phyloP scores from a whole-genome alignment of 2,888 invertebrate species.

The Copidosoma aretas region DNA sequence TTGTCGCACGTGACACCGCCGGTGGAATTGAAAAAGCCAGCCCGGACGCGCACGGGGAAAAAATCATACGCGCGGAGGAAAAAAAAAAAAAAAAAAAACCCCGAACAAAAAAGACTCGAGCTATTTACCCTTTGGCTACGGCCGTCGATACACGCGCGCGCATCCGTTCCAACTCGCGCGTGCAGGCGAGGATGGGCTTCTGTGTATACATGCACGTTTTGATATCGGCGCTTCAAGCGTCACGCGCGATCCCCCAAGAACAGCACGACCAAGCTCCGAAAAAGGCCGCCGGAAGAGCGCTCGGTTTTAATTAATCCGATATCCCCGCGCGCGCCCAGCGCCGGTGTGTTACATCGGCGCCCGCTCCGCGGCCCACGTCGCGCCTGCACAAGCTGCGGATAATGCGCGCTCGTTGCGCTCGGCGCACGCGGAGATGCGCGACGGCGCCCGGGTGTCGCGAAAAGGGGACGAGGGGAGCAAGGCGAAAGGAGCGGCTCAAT shows the following conservation, averaged over 20 bases:
- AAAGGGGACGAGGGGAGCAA: conserved; percentile 9
- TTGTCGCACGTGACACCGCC: conserved; percentile 25
- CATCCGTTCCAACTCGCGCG: too few relatives aligned
- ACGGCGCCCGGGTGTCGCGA: not conserved
- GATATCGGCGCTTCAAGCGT: conserved; percentile 18
- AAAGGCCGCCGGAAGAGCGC: conserved; percentile 34
- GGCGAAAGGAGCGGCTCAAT: conserved; percentile 46
- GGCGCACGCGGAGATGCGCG: not conserved
- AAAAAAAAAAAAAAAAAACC: not conserved
- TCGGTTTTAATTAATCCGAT: conserved; percentile 59
- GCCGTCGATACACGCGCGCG: too few relatives aligned
- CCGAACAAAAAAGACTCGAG: conserved; percentile 1
- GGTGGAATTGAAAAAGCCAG: conserved; percentile 18
- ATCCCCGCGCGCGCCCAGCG: conserved; percentile 22
- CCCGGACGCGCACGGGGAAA: not conserved
- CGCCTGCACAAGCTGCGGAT: not conserved
- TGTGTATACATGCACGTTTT: not conserved
- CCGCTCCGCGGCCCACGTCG: too few relatives aligned
- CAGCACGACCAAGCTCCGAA: not conserved
- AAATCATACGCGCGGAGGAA: too few relatives aligned
- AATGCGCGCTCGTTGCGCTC: not conserved
- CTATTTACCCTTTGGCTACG: not conserved
- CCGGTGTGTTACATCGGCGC: not conserved
- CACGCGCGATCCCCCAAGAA: conserved; percentile 23
- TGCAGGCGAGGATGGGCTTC: too few relatives aligned